Percentiles rank a stretch among this genome's conserved stretches.
phyloP scores from a whole-genome alignment of 2,888 invertebrate species.

The Trilocha varians region DNA sequence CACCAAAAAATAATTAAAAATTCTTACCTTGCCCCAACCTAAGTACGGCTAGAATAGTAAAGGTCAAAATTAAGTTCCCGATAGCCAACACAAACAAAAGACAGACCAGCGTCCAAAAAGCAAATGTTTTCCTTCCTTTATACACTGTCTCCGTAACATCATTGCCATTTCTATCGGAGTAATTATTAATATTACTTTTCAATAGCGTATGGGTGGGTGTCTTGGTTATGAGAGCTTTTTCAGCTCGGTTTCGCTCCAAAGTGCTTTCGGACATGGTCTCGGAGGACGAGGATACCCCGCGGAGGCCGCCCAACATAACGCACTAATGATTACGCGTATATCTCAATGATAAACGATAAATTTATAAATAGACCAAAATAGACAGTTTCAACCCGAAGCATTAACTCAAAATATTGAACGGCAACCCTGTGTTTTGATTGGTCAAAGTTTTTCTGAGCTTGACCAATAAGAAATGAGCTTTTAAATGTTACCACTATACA shows the following conservation, averaged over 20 bases:
- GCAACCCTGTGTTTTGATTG: constrained; percentile 29
- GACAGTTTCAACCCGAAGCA: constrained; percentile 30
- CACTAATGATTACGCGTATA: constrained; percentile 16
- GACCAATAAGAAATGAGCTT: not conserved
- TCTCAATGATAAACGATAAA: constrained; percentile 25
- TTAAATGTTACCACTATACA: not conserved
- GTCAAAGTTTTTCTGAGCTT: constrained; percentile 13
- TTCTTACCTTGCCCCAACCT: constrained; percentile 77
- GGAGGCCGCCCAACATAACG: constrained; percentile 41
- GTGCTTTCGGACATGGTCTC: constrained; percentile 59
- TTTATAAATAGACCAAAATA: constrained; percentile 47
- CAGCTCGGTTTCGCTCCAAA: constrained; percentile 49
- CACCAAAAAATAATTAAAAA: too few species aligned
- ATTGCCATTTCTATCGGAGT: constrained; percentile 63
- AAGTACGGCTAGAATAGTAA: constrained; percentile 86
- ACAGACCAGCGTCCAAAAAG: constrained; percentile 85
- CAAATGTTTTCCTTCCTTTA: constrained; percentile 76
- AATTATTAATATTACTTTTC: constrained; percentile 42
- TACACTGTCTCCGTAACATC: constrained; percentile 50
- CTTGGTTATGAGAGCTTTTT: constrained; percentile 55
- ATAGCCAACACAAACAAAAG: constrained; percentile 81
- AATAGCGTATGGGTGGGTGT: constrained; percentile 45
- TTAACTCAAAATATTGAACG: constrained; percentile 68
- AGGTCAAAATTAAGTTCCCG: constrained; percentile 85
- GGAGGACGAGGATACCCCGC: constrained; percentile 54